Percentiles rank a stretch among this genome's conserved stretches.
These are phyloP conservation scores for Abscondita cerata DNA, from an alignment of 2,888 invertebrate species.

Conservation along the genomic window DNA sequence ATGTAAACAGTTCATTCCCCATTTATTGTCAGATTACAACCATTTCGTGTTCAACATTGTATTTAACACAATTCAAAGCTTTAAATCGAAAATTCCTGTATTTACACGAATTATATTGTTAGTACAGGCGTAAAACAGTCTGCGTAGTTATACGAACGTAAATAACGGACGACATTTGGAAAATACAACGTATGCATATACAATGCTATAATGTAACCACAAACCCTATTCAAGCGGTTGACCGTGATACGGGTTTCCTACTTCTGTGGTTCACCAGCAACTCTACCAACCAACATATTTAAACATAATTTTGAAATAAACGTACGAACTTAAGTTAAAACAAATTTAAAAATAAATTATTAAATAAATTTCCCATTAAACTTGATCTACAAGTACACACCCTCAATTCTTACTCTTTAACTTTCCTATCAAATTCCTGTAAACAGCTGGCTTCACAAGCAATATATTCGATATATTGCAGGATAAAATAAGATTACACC, in stretches of 20 bases:
- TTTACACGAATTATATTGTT: slow-evolving; percentile 29
- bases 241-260: slow-evolving; percentile 32
- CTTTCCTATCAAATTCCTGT: slow-evolving; percentile 35
- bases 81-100: slow-evolving; percentile 24
- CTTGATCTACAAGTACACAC: slow-evolving; percentile 21
- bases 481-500: slow-evolving; percentile 53
- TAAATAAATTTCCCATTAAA: no score
- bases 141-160: slow-evolving; percentile 24
- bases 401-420: slow-evolving; percentile 23
- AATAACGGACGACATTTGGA: slow-evolving; percentile 32
- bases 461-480: slow-evolving; percentile 52
- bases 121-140: slow-evolving; percentile 30
- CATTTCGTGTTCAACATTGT: slow-evolving; percentile 18
- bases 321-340: slow-evolving; percentile 6
- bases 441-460: slow-evolving; percentile 39
- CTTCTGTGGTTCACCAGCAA: slow-evolving; percentile 28
- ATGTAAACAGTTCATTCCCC: slow-evolving; percentile 11
- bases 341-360: no score
- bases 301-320: slow-evolving; percentile 27
- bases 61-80: slow-evolving; percentile 21
- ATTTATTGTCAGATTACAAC: slow-evolving; percentile 16
- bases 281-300: slow-evolving; percentile 28
- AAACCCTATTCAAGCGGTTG: slow-evolving; percentile 32
- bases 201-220: slow-evolving; percentile 33
- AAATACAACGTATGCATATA: slow-evolving; percentile 35